Evolutionary conservation across 2,113 vertebrate species (phyloP).

Genomic region (Aphelocoma coerulescens): DNA sequence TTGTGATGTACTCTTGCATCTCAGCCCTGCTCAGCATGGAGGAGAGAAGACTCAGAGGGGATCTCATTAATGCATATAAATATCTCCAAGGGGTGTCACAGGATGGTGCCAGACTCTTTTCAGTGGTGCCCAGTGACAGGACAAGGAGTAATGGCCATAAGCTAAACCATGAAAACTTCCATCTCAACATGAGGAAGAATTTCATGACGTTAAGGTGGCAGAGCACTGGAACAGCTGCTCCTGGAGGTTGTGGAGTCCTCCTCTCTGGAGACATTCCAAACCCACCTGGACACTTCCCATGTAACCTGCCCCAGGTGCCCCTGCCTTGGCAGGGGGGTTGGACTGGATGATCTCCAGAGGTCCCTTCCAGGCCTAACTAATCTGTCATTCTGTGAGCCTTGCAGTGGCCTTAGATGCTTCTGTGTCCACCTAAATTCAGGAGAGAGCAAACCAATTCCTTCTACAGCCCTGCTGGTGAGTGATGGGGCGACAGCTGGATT

Average conservation of each 20-base stretch:
- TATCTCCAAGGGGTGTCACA: background rate
- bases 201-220: background rate
- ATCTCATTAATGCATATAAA: background rate
- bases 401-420: background rate
- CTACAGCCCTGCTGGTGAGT: background rate
- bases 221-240: background rate
- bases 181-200: background rate
- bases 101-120: background rate
- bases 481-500: fast-evolving
- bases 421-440: background rate
- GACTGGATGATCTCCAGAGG: background rate
- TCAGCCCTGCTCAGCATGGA: background rate
- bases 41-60: background rate
- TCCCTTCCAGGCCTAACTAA: background rate
- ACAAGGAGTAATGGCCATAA: background rate
- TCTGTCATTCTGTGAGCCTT: background rate
- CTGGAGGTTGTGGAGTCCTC: background rate
- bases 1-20: background rate
- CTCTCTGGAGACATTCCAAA: background rate
- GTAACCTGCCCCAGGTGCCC: background rate
- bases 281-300: background rate
- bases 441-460: background rate
- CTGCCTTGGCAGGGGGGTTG: background rate
- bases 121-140: background rate
- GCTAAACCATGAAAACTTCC: background rate